These are phyloP conservation scores for Synanthedon vespiformis DNA, from an alignment of 2,888 invertebrate species.

Conservation along the genomic window DNA sequence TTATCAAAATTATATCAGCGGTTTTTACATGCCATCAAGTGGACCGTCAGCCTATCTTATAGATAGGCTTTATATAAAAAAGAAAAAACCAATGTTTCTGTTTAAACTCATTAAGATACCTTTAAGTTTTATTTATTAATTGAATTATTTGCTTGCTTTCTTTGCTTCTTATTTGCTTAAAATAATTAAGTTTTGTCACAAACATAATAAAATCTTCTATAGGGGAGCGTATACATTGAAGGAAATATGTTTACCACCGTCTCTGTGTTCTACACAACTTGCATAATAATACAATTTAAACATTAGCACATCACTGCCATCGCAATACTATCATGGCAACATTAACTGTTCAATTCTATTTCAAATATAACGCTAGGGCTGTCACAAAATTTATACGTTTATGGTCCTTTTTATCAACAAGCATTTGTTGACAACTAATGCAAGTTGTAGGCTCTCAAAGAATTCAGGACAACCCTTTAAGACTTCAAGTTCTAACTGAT, in stretches of 20 bases:
- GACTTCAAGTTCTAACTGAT: too few species aligned
- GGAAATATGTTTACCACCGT: background rate
- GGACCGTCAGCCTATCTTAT: too few species aligned
- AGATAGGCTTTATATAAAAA: too few species aligned
- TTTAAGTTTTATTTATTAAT: too few species aligned
- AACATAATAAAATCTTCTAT: constrained; percentile 3
- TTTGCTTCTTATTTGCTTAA: background rate
- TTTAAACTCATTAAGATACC: too few species aligned
- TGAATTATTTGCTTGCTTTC: too few species aligned
- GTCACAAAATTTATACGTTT: background rate
- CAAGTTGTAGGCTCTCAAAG: too few species aligned
- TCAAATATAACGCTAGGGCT: background rate
- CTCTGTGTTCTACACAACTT: background rate
- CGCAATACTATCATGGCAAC: background rate
- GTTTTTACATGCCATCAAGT: background rate
- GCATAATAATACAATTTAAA: background rate
- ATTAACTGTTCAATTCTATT: constrained; percentile 3
- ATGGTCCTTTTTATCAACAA: too few species aligned
- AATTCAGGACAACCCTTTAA: too few species aligned
- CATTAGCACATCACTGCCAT: background rate
- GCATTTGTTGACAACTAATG: too few species aligned
- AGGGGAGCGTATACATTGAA: constrained; percentile 1
- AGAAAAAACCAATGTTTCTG: too few species aligned
- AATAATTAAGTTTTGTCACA: constrained; percentile 3
- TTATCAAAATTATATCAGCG: too few species aligned